Evolutionary conservation across 2,888 invertebrate genomes (phyloP).

Genomic region (Caenorhabditis sulstoni): DNA sequence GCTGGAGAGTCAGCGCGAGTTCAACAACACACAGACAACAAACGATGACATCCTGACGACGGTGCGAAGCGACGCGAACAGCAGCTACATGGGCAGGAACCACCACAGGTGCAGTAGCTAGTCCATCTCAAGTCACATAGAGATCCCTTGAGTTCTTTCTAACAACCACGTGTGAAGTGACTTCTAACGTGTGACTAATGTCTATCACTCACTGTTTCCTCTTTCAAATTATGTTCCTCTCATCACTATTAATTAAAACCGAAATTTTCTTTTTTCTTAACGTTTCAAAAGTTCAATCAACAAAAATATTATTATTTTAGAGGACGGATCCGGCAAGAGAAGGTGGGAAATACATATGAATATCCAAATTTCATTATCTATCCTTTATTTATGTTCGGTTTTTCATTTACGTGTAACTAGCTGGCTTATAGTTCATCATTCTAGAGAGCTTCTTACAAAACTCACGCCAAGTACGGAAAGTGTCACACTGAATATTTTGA

Average conservation of each 20-base stretch:
- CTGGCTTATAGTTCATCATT: slow-evolving; percentile 49
- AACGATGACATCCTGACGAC: slow-evolving; percentile 61
- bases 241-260: slow-evolving; percentile 6
- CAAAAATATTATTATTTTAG: slow-evolving; percentile 53
- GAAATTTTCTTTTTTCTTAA: slow-evolving; percentile 1
- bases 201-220: slow-evolving; percentile 23
- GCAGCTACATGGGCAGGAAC: slow-evolving; percentile 66
- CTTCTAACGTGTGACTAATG: slow-evolving; percentile 44
- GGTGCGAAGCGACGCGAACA: slow-evolving; percentile 60
- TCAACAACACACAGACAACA: slow-evolving; percentile 60
- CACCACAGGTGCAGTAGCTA: slow-evolving; percentile 63
- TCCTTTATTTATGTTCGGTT: slow-evolving; percentile 60
- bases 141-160: slow-evolving; percentile 15
- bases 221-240: slow-evolving; percentile 3
- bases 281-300: slow-evolving; percentile 4
- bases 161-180: slow-evolving; percentile 57
- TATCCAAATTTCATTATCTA: slow-evolving; percentile 46
- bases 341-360: slow-evolving; percentile 49
- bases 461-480: slow-evolving; percentile 49
- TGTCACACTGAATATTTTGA: slow-evolving; percentile 42
- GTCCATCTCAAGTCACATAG: neutral
- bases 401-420: slow-evolving; percentile 52
- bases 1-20: slow-evolving; percentile 63
- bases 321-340: slow-evolving; percentile 63
- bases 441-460: slow-evolving; percentile 44